Conservation (phyloP, 2,888 invertebrate species). For the Melanargia galathea region DNA sequence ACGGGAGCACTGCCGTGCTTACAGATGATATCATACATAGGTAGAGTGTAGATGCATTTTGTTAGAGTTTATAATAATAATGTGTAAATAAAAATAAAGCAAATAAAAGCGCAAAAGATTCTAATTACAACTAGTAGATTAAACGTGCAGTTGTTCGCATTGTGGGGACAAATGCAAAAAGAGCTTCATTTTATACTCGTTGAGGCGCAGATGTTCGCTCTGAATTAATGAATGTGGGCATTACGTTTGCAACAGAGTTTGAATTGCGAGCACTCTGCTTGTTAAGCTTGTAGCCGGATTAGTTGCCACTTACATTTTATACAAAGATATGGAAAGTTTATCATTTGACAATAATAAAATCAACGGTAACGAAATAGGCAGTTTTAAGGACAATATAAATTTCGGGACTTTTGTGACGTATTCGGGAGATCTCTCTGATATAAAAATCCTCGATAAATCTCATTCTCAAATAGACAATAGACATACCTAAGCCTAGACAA, state of each 20-base stretch:
- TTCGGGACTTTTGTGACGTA: background rate
- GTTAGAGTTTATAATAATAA: no score
- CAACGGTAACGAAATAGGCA: background rate
- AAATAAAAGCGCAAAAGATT: background rate
- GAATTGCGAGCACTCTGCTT: background rate
- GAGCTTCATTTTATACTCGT: constrained; percentile 10
- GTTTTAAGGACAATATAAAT: no score
- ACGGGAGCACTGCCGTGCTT: no score
- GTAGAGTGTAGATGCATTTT: no score
- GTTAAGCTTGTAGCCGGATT: background rate
- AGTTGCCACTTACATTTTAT: background rate
- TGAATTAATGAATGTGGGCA: constrained; percentile 36
- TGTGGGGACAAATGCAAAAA: constrained; percentile 11
- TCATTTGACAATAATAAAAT: background rate
- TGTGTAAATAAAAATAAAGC: background rate
- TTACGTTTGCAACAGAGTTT: constrained; percentile 1
- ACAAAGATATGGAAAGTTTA: background rate
- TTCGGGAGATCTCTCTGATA: background rate
- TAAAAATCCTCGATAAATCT: background rate
- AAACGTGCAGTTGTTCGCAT: constrained; percentile 1
- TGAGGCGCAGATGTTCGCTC: constrained; percentile 32
- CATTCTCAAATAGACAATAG: background rate
- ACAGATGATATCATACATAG: no score
- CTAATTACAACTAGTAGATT: constrained; percentile 5
- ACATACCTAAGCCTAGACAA: background rate